Evolutionary conservation across 2,888 invertebrate species (phyloP), one percentile per base, ranked within the genome.

Genomic region (Dolichopus griseipennis): DNA sequence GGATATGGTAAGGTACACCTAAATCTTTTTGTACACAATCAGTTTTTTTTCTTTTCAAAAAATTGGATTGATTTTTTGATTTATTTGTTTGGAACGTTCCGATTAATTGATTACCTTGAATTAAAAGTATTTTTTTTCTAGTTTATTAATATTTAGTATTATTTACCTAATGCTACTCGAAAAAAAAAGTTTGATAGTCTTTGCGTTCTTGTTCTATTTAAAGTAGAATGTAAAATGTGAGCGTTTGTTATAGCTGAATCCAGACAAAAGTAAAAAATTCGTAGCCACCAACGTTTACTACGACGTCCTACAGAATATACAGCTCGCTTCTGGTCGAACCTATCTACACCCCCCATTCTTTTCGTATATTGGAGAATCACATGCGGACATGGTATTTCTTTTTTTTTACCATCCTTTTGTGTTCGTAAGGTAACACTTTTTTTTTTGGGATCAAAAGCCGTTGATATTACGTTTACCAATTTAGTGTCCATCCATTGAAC

Each of bases 181-280:
- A 34, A 34, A 7, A 34, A 61, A 61, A n/a, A 34, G 9, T 61
- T 61, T 61, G 61, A 61, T n/a, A 61, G 1, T 61, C n/a, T 61
- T n/a, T 61, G 18, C 7, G 9, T 61, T 61, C 61, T 61, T 61
- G n/a, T 18, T 34, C 34, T 34, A 34, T 9, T 34, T n/a, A 61
- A n/a, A 1, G 7, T 61, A n/a, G 61, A 9, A 61, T 61, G 61
- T 7, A 61, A n/a, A n/a, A 61, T n/a, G 18, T 61, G 61, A 6
- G 61, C 15, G 33, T 70, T 68, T 62, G 67, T 69, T 61, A 70
- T 67, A 15, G 66, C 67, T 12, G 67, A 63, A 5, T 68, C 70
- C 3, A 66, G 15, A 15, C 66, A 41, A 7, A 67, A 68, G n/a
- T 76, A 77, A 2, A 76, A 69, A 7, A 69, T 52, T 0, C 66